Conservation (phyloP, 2,113 vertebrate species). For the Calyptommatus sinebrachiatus region DNA sequence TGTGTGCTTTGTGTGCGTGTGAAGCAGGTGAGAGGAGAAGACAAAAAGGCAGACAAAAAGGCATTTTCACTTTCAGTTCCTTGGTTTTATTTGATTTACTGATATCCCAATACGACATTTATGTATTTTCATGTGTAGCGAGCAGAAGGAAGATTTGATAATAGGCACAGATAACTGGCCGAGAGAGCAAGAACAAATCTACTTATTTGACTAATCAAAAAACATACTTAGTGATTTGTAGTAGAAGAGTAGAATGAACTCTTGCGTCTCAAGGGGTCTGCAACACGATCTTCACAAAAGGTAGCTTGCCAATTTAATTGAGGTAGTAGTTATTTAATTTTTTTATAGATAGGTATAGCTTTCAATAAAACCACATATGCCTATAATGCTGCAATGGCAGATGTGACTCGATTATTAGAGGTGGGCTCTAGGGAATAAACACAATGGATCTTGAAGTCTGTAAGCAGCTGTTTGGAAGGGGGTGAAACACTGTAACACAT, state of each 20-base stretch:
- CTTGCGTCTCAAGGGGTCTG: constrained; percentile 58
- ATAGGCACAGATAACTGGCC: constrained; percentile 38
- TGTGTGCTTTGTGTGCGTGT: too few relatives aligned
- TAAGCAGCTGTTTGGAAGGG: constrained; percentile 77
- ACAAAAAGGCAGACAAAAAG: not conserved
- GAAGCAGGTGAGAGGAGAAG: not conserved
- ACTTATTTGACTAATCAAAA: constrained; percentile 63
- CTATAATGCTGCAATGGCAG: constrained; percentile 75
- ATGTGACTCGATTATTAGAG: constrained; percentile 83
- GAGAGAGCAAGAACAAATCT: constrained; percentile 45
- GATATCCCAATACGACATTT: not conserved
- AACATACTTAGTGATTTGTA: constrained; percentile 60
- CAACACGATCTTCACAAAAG: constrained; percentile 67
- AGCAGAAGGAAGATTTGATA: constrained; percentile 34
- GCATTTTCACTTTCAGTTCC: constrained; percentile 1
- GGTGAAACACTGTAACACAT: constrained; percentile 65
- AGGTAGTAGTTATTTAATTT: constrained; percentile 74
- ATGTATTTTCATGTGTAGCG: constrained; percentile 1
- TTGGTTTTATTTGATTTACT: constrained; percentile 5
- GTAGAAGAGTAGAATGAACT: constrained; percentile 62
- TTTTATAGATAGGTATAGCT: constrained; percentile 69
- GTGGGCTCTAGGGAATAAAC: constrained; percentile 76
- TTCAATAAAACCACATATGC: constrained; percentile 76
- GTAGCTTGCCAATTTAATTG: constrained; percentile 71
- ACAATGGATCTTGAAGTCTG: constrained; percentile 72